Evolutionary conservation across 1,140 invertebrate species (phyloP), one percentile per base, ranked within the genome.

Genomic region (Spodoptera frugiperda): DNA sequence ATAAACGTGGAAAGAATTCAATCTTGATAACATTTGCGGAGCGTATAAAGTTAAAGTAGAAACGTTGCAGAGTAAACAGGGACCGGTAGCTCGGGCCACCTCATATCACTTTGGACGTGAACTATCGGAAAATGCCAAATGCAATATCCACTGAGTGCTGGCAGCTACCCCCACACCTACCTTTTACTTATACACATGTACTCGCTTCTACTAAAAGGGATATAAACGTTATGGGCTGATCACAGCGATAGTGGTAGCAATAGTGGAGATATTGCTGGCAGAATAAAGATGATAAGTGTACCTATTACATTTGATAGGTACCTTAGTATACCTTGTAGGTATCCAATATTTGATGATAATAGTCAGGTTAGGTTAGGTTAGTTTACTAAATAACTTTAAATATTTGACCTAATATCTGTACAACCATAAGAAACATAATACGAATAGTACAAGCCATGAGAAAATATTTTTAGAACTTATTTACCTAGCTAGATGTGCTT

Each of bases 141-240:
- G 63, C 63, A 67, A 67, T 67, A 49, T 49, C 46, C 63, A 21
- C 9, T 25, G 63, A 67, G 63, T 67, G 63, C 12, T n/a, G 5
- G 11, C 17, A 17, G 2, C 63, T 15, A 17, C 61, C 61, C 39
- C 44, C 46, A 59, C 39, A 17, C 6, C 44, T 65, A 12, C 61
- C 48, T 21, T 48, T 67, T 67, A 67, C 25, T 67, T 61, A 39
- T 61, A 9, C 1, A 17, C 33, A 39, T 61, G 30, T 61, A 61
- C 33, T 44, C 44, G 14, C 30, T 63, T 44, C 59, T 49, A 5
- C 63, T 67, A 67, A 67, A 67, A 67, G 63, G 39, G 19, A 67
- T 67, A 25, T 48, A 57, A 48, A 19, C 17, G 30, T 63, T 63
- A 63, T 12, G 59, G 15, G n/a, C 15, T 63, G 59, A 61, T 61